Base-by-base conservation (phyloP, 53 echinoderm and acorn worm genomes). In the Henricia sp. region DNA sequence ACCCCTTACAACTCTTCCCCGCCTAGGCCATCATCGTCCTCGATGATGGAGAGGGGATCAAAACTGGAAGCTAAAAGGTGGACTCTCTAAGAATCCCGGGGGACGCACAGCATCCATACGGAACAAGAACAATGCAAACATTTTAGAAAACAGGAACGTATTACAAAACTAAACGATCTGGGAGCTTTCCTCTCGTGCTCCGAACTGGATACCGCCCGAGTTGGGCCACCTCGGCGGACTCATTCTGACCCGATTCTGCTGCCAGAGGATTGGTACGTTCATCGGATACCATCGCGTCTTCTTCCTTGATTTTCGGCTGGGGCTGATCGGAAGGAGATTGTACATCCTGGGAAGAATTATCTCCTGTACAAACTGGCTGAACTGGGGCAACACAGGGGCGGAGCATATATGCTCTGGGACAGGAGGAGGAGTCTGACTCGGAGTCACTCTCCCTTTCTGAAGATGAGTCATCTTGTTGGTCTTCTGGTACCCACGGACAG, bases 401-500 rank as follows among this genome's bases (percentile, higher is more conserved):
- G 28, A 63, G 63, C 27, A 30, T 28, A 63, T 63, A 63, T 34
- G 30, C 63, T 30, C 30, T 26, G 32, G 63, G 63, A 30, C 30
- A 63, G 11, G 63, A 5, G 6, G 28, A 30, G 33, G 63, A 63
- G 26, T 63, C 63, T 9, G 27, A 29, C 2, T 63, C 63, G 33
- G 63, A 63, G 21, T 30, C 33, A 20, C 21, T 5, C 5, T 34
- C 32, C 63, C 6, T 8, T 30, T 21, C 21, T 21, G 63, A 5
- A 9, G 63, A 32, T 20, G 65, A 64, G 24, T 19, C 4, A 2
- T 42, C 8, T n/a, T n/a, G n/a, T n/a, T n/a, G n/a, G 43, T 5
- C 37, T 9, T 64, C 82, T 6, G 82, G 82, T 11, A 48, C 28
- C 82, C 82, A 82, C 9, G 65, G 82, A 35, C 70, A 84, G 24